phyloP scores from a whole-genome alignment of 2,797 vertebrate species.

The Melanotaenia maccullochi region DNA sequence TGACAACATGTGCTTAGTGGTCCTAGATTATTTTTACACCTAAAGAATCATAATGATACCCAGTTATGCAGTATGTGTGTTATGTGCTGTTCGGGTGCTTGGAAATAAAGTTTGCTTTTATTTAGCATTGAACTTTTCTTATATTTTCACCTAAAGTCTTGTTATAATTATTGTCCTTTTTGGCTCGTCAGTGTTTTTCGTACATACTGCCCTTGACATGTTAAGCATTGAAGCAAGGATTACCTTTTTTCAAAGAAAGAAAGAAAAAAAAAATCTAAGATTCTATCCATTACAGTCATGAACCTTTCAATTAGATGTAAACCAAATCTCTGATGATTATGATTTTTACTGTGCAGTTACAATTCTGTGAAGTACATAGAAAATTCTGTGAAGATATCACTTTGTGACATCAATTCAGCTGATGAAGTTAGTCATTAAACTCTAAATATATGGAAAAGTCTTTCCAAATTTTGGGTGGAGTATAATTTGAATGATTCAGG shows the following conservation, averaged over 20 bases:
- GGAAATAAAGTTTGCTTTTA: conserved; percentile 63
- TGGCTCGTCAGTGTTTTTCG: conserved; percentile 38
- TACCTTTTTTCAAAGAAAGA: conserved; percentile 28
- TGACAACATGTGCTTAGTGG: conserved; percentile 56
- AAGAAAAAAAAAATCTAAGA: conserved; percentile 30
- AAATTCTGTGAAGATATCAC: conserved; percentile 41
- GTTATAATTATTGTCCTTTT: conserved; percentile 22
- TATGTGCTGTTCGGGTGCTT: conserved; percentile 19
- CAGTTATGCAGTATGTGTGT: conserved; percentile 33
- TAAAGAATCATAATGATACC: conserved; percentile 47
- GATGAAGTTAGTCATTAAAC: conserved; percentile 39
- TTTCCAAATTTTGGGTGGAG: conserved; percentile 43
- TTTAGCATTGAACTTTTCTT: conserved; percentile 58
- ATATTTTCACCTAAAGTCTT: conserved; percentile 67
- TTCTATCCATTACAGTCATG: conserved; percentile 52
- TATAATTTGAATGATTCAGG: conserved; percentile 36
- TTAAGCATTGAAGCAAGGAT: conserved; percentile 42
- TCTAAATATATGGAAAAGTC: conserved; percentile 17
- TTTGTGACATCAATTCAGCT: conserved; percentile 38
- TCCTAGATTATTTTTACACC: conserved; percentile 73
- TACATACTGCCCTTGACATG: conserved; percentile 47
- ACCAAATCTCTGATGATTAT: conserved; percentile 41
- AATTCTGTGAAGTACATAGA: neutral
- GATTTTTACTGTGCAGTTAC: conserved; percentile 5
- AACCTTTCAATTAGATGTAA: conserved; percentile 43